Evolutionary conservation across 1,140 invertebrate species (phyloP), one percentile per base, ranked within the genome.

Genomic region (Hyposmocoma kahamanoa): DNA sequence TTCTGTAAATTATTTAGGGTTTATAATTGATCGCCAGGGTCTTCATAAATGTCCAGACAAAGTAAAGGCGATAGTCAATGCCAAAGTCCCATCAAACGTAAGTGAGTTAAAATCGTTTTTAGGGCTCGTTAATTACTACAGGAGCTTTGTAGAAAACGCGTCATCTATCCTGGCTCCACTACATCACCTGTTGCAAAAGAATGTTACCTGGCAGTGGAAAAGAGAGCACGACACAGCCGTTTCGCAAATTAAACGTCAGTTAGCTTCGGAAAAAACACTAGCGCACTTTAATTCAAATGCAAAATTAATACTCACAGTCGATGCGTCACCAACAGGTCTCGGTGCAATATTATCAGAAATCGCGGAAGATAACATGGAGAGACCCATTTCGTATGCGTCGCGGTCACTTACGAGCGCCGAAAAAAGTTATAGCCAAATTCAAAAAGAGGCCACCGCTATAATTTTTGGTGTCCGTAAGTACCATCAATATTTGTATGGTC

Each of bases 361-460:
- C 4, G 32, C 8, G 13, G 13, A 5, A 5, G 32, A 15, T 13
- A 4, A 4, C 8, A 34, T 15, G 3, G 32, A 34, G 13, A 5
- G 13, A 5, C 32, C 32, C 4, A 34, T 34, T 13, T 34, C 32
- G 3, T 34, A 34, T 13, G 32, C 32, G 32, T 87, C 80, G 4
- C 42, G 77, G 41, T 59, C 74, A 11, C 52, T 87, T 4, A 82
- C 71, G 5, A 8, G 48, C 13, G 56, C 67, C 13, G 76, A 89
- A 60, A 21, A 62, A 41, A 81, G 81, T 28, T 87, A 87, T 53
- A 71, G 66, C 11, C 73, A 87, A 50, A 74, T 87, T 2, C 83
- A 89, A 49, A 73, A 77, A 53, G 84, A 89, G 54, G 59, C 81
- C 5, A 54, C 87, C 5, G 78, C 84, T 11, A 77, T 87, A 43